Percentiles rank a stretch among this genome's conserved stretches.
These are phyloP conservation scores for Sarcophaga rosellei DNA, from an alignment of 2,888 invertebrate species.

Conservation along the genomic window DNA sequence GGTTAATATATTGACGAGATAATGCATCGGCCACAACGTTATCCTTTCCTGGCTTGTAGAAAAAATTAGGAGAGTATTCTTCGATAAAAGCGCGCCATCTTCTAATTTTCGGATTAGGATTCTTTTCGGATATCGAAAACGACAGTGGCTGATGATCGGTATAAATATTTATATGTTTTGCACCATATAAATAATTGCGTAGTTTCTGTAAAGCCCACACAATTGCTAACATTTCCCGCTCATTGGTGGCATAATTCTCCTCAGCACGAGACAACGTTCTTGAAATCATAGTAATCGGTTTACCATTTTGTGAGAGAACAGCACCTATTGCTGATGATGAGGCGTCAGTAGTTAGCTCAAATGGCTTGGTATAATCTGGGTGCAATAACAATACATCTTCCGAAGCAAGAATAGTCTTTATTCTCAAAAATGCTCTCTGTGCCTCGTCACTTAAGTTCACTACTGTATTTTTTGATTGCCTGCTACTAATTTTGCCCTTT, in stretches of 20 bases:
- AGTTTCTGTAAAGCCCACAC: no score
- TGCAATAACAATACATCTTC: conserved; percentile 14
- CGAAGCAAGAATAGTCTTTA: neutral
- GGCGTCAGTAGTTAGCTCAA: conserved; percentile 62
- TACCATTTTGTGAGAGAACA: no score
- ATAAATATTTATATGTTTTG: no score
- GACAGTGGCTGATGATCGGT: conserved; percentile 28
- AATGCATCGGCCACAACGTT: conserved; percentile 13
- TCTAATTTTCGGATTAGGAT: conserved; percentile 9
- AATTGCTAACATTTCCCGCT: conserved; percentile 33
- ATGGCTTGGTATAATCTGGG: conserved; percentile 38
- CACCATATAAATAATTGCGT: no score
- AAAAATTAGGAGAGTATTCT: conserved; percentile 32
- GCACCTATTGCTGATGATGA: no score
- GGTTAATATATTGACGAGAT: no score
- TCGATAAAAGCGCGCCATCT: neutral
- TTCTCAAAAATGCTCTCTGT: neutral
- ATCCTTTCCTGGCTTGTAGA: conserved; percentile 18
- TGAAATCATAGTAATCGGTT: conserved; percentile 13
- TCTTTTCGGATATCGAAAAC: conserved; percentile 9
- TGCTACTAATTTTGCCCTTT: no score
- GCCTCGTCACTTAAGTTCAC: conserved; percentile 8
- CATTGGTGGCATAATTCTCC: neutral
- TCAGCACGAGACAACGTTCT: conserved; percentile 2
- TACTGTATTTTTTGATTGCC: neutral